Evolutionary conservation across 2,797 vertebrate species (phyloP).

Genomic region (Malurus splendens): DNA sequence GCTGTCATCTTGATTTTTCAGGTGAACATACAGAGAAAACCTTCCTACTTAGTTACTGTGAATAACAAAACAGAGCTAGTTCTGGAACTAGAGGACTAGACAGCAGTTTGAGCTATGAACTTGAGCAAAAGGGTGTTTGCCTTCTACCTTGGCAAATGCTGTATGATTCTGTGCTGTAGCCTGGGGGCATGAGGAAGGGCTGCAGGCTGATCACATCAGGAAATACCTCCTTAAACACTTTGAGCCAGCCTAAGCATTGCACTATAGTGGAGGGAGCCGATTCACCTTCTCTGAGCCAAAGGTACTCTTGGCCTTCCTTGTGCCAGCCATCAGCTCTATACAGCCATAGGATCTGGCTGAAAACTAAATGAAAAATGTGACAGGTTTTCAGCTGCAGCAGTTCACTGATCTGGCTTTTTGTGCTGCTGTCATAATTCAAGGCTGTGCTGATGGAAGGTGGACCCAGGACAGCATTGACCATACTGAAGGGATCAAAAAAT

Average conservation of each 20-base stretch:
- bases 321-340: not conserved
- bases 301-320: not conserved
- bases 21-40: not conserved
- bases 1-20: slow-evolving; percentile 31
- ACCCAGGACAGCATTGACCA: not conserved
- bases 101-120: not conserved
- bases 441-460: not conserved
- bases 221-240: not conserved
- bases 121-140: not conserved
- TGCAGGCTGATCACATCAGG: not conserved
- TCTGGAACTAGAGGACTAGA: not conserved
- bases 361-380: not conserved
- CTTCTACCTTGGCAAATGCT: not conserved
- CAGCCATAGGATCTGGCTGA: not conserved
- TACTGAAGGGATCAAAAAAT: not conserved
- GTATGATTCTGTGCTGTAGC: not conserved
- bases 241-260: not conserved
- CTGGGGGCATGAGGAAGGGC: not conserved
- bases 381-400: not conserved
- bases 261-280: not conserved
- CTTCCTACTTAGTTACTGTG: not conserved
- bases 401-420: not conserved
- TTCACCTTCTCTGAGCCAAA: not conserved
- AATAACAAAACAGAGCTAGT: not conserved
- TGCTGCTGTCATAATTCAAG: not conserved